phyloP scores from a whole-genome alignment of 2,888 invertebrate genomes.

The Yponomeuta plumbellus region DNA sequence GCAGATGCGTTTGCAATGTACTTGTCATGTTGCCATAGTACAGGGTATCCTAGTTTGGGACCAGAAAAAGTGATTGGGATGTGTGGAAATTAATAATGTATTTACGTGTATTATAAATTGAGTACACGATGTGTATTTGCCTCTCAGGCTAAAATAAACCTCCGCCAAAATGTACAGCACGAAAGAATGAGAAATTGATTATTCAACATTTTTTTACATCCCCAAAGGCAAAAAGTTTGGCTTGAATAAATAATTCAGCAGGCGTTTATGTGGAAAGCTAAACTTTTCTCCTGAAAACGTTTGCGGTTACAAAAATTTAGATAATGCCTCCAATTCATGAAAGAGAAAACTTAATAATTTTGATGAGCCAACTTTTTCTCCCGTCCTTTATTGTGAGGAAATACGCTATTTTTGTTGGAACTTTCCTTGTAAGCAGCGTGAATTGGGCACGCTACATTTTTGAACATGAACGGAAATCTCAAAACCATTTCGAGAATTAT shows the following conservation, averaged over 20 bases:
- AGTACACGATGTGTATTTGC: no score
- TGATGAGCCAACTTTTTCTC: background rate
- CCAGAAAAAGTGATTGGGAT: no score
- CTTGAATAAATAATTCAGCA: background rate
- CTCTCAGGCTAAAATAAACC: no score
- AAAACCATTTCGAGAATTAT: no score
- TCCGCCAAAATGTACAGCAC: background rate
- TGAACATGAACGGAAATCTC: no score
- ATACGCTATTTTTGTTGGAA: background rate
- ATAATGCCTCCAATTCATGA: background rate
- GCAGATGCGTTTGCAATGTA: no score
- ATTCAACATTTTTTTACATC: background rate
- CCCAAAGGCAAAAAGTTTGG: background rate
- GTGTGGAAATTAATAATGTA: no score
- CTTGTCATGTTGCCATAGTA: no score
- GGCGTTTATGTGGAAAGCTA: slow-evolving; percentile 2
- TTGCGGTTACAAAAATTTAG: background rate
- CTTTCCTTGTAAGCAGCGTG: no score
- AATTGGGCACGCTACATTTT: no score
- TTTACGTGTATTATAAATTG: no score
- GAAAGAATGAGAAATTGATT: background rate
- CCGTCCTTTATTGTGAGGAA: background rate
- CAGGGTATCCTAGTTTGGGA: no score
- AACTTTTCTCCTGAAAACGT: background rate
- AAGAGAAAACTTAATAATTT: background rate